phyloP scores from a whole-genome alignment of 2,888 invertebrate species.

The Eupithecia subumbrata region DNA sequence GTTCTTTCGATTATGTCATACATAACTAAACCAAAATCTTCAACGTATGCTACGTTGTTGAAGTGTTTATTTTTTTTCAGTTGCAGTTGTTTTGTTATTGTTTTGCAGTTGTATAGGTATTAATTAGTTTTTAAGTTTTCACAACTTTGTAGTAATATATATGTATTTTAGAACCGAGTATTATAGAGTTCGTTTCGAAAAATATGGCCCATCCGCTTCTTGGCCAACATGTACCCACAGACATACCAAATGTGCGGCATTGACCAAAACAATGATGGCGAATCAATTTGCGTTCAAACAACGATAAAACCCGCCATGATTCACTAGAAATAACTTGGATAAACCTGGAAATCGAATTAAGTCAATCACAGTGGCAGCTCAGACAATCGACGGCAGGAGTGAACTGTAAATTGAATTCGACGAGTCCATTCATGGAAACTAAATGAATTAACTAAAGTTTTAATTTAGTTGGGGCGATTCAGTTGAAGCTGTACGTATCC shows the following conservation, averaged over 20 bases:
- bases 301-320: background rate
- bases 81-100: no score
- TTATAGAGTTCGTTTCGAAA: background rate
- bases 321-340: conserved; percentile 39
- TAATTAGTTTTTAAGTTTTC: no score
- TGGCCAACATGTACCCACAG: background rate
- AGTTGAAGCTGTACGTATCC: conserved; percentile 17
- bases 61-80: no score
- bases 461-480: conserved; percentile 33
- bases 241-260: background rate
- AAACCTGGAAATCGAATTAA: conserved; percentile 39
- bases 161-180: background rate
- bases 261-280: background rate
- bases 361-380: conserved; percentile 48
- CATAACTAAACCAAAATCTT: no score
- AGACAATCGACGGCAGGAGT: conserved; percentile 17
- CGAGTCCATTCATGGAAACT: conserved; percentile 36
- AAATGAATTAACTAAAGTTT: conserved; percentile 40
- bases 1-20: no score
- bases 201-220: background rate
- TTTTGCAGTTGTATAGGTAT: no score
- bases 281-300: background rate
- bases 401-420: conserved; percentile 48
- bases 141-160: background rate
- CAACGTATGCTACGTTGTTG: no score